These are phyloP conservation scores for Xenopus tropicalis DNA, from an alignment of 2,113 vertebrate species.

Conservation along the genomic window UCB_Xtro_10.0 CM004444.2:154451001-154451500, in stretches of 20 bases:
- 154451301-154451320: constrained; percentile 57
- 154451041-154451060: neutral
- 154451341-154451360: constrained; percentile 60
- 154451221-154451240: constrained; percentile 64
- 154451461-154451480: constrained; percentile 55
- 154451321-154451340: constrained; percentile 56
- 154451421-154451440: too few relatives aligned
- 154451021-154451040: too few relatives aligned
- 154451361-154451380: constrained; percentile 54
- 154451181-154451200: constrained; percentile 75
- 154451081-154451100: constrained; percentile 75
- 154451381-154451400: constrained; percentile 58
- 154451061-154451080: constrained; percentile 4
- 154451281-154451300: constrained; percentile 56
- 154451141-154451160: constrained; percentile 79
- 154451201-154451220: constrained; percentile 69
- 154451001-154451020: too few relatives aligned
- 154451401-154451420: constrained; percentile 47
- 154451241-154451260: constrained; percentile 62
- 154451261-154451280: constrained; percentile 62
- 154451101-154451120: constrained; percentile 97
- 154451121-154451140: constrained; percentile 98
- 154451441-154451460: constrained; percentile 55
- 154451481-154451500: constrained; percentile 58
- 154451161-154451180: constrained; percentile 66